phyloP scores from a whole-genome alignment of 2,113 vertebrate species.

The Notothenia coriiceps region DNA sequence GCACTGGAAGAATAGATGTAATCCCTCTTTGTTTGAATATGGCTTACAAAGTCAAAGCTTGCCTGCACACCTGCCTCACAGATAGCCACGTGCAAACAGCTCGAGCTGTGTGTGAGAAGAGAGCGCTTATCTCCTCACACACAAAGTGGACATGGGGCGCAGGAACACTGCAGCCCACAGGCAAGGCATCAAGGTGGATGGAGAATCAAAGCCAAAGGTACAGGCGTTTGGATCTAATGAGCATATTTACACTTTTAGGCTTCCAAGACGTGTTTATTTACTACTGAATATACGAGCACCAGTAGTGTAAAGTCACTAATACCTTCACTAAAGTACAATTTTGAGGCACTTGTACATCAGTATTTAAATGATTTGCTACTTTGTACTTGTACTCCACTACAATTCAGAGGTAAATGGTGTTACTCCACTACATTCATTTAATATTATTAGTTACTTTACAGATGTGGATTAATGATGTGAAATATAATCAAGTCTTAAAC shows the following conservation, averaged over 20 bases:
- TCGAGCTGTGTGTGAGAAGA: conserved; percentile 20
- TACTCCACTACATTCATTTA: too few species aligned
- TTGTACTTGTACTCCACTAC: too few species aligned
- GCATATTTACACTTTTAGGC: not conserved
- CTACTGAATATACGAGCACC: not conserved
- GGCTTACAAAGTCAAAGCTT: conserved; percentile 65
- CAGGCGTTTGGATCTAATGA: not conserved
- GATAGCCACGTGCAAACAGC: conserved; percentile 63
- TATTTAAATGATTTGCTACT: too few species aligned
- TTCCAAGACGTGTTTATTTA: conserved; percentile 11
- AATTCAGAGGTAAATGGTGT: too few species aligned
- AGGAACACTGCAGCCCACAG: not conserved
- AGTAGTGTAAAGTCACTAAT: not conserved
- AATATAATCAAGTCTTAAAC: too few species aligned
- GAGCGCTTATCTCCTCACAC: conserved; percentile 50
- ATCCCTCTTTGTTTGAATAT: conserved; percentile 72
- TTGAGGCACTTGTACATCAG: too few species aligned
- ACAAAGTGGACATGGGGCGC: conserved; percentile 41
- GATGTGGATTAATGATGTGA: too few species aligned
- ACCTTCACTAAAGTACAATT: too few species aligned
- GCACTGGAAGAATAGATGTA: conserved; percentile 66
- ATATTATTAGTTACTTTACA: too few species aligned
- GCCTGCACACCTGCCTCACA: conserved; percentile 52
- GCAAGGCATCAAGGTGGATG: conserved; percentile 1
- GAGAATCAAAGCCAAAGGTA: conserved; percentile 13